Conservation (phyloP, 2,888 invertebrate species). For the Homarus gammarus region DNA sequence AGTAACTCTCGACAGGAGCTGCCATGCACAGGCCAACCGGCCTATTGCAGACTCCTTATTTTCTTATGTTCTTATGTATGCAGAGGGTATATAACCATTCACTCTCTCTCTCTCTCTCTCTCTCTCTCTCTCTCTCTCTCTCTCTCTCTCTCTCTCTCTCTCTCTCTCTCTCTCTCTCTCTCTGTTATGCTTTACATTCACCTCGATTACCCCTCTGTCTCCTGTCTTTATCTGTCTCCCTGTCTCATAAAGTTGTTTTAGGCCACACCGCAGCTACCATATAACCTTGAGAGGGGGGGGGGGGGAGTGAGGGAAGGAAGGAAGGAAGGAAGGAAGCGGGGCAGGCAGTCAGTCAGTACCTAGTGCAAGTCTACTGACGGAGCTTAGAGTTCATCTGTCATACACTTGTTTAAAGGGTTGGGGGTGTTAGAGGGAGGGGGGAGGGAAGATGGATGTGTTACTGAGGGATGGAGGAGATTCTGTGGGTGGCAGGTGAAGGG, state of each 20-base stretch:
- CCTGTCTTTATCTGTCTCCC: slow-evolving; percentile 32
- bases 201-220: too few species aligned
- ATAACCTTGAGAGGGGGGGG: not conserved
- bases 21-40: too few species aligned
- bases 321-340: not conserved
- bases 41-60: too few species aligned
- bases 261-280: too few species aligned
- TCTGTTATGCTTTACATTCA: too few species aligned
- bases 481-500: not conserved
- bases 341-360: not conserved
- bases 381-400: slow-evolving; percentile 40
- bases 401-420: not conserved
- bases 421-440: not conserved
- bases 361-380: not conserved
- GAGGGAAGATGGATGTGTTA: not conserved
- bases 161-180: slow-evolving; percentile 48
- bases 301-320: not conserved
- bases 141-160: slow-evolving; percentile 25
- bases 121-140: too few species aligned
- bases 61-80: too few species aligned
- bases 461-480: too few species aligned
- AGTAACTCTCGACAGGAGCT: too few species aligned
- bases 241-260: too few species aligned
- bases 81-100: too few species aligned
- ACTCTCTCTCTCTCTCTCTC: too few species aligned